Evolutionary conservation across 2,888 invertebrate species (phyloP), one percentile per base, ranked within the genome.

Genomic region (Pseudeuparius sepicola): DNA sequence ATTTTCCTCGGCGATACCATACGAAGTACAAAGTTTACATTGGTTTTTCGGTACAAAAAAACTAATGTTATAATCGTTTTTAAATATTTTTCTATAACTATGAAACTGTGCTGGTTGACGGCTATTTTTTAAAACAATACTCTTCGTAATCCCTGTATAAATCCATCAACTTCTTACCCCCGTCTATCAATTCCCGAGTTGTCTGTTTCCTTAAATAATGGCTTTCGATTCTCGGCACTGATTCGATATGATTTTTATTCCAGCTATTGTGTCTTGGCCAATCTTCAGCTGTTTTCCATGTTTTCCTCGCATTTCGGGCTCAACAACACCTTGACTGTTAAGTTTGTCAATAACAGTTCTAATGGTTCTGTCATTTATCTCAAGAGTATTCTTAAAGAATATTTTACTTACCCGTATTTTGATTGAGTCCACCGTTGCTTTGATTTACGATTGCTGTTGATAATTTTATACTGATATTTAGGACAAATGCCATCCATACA

Each of bases 341-440:
- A 14, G 15, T 4, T 26, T 34, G 12, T 34, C 12, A 15, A 34
- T 35, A 35, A 31, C 35, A 10, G 35, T 35, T 30, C 35, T 35
- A 16, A 35, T 35, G 13, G 29, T 28, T 12, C 29, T 15, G 14
- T 35, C 35, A 36, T n/a, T n/a, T n/a, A n/a, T n/a, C n/a, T n/a
- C n/a, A n/a, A n/a, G n/a, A n/a, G n/a, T n/a, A n/a, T n/a, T n/a
- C n/a, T n/a, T n/a, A n/a, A n/a, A n/a, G n/a, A n/a, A 36, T 30
- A 31, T 23, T 24, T 36, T 36, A 23, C 36, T 24, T 11, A 31
- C 31, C 17, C 24, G 17, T 10, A 36, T 24, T 10, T 36, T 31
- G 12, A 18, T 12, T 4, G 4, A 18, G 14, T 31, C 23, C 13
- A 31, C 12, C 16, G 10, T 20, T 36, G 30, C 13, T 36, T 36